Percentiles rank a stretch among this genome's conserved stretches.
Evolutionary conservation across 2,113 vertebrate species (phyloP).

Genomic region (Acanthochromis polyacanthus): DNA sequence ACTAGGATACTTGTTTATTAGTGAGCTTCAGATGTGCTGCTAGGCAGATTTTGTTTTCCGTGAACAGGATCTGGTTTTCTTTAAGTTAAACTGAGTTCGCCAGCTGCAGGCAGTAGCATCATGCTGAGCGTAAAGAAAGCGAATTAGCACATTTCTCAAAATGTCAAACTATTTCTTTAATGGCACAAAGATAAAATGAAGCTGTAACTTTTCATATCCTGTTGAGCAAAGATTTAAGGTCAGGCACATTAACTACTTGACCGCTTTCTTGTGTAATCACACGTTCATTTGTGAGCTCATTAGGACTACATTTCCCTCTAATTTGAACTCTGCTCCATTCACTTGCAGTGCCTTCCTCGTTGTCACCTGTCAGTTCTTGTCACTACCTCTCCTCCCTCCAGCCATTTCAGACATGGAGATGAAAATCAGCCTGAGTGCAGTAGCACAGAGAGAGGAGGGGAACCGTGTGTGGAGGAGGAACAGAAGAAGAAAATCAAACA

Average conservation of each 20-base stretch:
- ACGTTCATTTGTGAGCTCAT: conserved; percentile 30
- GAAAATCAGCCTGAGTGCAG: conserved; percentile 16
- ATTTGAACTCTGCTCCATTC: conserved; percentile 1
- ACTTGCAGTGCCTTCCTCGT: neutral
- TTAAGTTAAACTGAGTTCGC: neutral
- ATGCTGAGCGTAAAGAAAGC: neutral
- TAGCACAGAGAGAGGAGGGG: conserved; percentile 19
- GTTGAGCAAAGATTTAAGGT: neutral
- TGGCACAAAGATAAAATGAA: neutral
- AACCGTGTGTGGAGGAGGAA: conserved; percentile 9
- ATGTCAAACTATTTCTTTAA: neutral
- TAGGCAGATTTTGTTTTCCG: neutral
- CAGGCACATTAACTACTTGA: neutral
- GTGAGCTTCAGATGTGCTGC: too few relatives aligned
- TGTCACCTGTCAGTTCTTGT: conserved; percentile 50
- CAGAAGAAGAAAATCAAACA: conserved; percentile 8
- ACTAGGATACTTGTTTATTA: too few relatives aligned
- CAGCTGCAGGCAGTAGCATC: neutral
- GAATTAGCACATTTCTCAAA: neutral
- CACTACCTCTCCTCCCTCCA: conserved; percentile 30
- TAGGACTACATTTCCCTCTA: conserved; percentile 18
- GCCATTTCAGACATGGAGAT: conserved; percentile 28
- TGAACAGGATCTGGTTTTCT: neutral
- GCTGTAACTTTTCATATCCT: neutral
- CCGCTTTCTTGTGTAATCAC: conserved; percentile 14